Evolutionary conservation across 1,140 invertebrate species (phyloP), one percentile per base, ranked within the genome.

Genomic region (Melitaea cinxia): DNA sequence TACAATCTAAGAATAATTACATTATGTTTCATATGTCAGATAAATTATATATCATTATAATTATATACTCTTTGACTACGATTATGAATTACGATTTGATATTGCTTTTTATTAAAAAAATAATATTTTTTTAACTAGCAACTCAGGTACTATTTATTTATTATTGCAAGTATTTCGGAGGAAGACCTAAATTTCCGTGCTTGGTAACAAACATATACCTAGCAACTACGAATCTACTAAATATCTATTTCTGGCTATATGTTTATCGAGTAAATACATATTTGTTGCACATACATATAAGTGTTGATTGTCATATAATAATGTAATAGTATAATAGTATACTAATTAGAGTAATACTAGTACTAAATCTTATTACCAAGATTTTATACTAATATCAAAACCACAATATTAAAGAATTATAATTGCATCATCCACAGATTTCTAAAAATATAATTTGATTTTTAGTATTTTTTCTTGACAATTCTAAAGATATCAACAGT

Each of bases 381-480:
- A 47, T 47, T 12, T 47, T 14, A 39, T 4, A 15, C 35, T 39
- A 39, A 39, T 14, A 39, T 39, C 35, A 39, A 39, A 39, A 24
- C 47, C 21, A 26, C 21, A 19, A 50, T 23, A 26, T 50, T 24
- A 14, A 24, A 26, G 26, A 4, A 50, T 2, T 19, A 24, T 26
- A n/a, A 9, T 28, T 33, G 30, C 30, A 33, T 33, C 9, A 50
- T 14, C n/a, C 47, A 50, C 17, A 24, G 19, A 50, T 26, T 24
- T 50, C 26, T 28, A 26, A 50, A 23, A 23, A 26, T 24, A 24
- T 50, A 50, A 26, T 24, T n/a, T 12, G 21, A 2, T n/a, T 33
- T 33, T 33, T 4, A 10, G 9, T 33, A 33, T 4, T 33, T 33
- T 33, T 10, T 33, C 30, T 33, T 15, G 35, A 14, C 35, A 39